phyloP scores from a whole-genome alignment of 2,888 invertebrate species.

The Noctuana brunneofusca region DNA sequence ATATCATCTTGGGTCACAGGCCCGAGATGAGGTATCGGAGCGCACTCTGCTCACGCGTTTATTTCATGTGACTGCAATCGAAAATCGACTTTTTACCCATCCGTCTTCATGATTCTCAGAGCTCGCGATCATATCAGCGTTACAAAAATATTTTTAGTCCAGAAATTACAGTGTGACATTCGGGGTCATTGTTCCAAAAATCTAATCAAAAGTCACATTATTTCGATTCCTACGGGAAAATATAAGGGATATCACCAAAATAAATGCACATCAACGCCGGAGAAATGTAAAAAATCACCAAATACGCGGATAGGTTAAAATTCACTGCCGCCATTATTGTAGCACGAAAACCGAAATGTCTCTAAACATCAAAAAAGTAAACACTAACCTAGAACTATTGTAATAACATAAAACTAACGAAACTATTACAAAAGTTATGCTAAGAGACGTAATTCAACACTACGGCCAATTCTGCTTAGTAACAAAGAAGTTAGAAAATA shows the following conservation, averaged over 20 bases:
- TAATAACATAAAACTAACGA: constrained; percentile 35
- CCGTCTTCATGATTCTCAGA: constrained; percentile 62
- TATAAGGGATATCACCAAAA: constrained; percentile 61
- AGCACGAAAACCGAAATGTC: constrained; percentile 79
- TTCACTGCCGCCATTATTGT: constrained; percentile 82
- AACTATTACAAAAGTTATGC: constrained; percentile 42
- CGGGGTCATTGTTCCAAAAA: constrained; percentile 79
- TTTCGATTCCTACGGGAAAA: constrained; percentile 66
- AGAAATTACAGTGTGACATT: constrained; percentile 72
- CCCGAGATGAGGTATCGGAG: constrained; percentile 79
- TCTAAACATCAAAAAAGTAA: constrained; percentile 81
- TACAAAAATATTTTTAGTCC: constrained; percentile 77
- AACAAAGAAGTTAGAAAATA: constrained; percentile 70
- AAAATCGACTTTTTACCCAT: constrained; percentile 74
- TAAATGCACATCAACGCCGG: constrained; percentile 46
- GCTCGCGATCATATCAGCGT: constrained; percentile 51
- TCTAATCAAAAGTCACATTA: constrained; percentile 64
- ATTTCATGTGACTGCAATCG: constrained; percentile 79
- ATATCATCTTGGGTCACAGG: constrained; percentile 80
- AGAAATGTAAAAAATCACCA: constrained; percentile 54
- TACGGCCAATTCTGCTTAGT: constrained; percentile 56
- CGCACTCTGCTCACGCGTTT: constrained; percentile 72
- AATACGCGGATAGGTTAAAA: constrained; percentile 77
- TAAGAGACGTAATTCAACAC: constrained; percentile 39
- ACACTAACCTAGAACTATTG: constrained; percentile 64